These are phyloP conservation scores for Vannuccia rotundouncinata DNA, from an alignment of 2,888 invertebrate genomes.

Conservation along the genomic window DNA sequence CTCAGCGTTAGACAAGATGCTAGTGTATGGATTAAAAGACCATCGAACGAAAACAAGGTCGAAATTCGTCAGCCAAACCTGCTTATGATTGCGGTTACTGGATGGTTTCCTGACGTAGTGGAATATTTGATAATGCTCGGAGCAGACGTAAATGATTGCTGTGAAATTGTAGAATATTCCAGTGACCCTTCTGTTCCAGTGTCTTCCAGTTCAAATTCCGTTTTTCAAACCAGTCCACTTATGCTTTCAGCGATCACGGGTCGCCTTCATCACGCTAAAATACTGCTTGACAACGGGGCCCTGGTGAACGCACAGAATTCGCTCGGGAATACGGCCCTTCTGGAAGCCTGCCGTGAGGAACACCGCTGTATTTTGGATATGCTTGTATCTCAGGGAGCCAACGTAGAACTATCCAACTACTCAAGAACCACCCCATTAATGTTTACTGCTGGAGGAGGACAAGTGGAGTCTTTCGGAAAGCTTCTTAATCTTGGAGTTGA, in stretches of 20 bases:
- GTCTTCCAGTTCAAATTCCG: neutral
- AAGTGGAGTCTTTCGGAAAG: neutral
- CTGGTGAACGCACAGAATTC: neutral
- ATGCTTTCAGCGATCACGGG: neutral
- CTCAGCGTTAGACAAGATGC: neutral
- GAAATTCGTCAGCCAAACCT: neutral
- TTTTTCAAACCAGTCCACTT: constrained; percentile 4
- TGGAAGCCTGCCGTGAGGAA: neutral
- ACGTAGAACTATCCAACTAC: neutral
- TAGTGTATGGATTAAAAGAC: neutral
- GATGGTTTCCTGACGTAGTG: neutral
- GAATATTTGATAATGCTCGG: neutral
- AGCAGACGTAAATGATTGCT: neutral
- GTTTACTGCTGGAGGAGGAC: neutral
- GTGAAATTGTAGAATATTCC: neutral
- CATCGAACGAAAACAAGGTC: constrained; percentile 1
- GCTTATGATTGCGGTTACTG: neutral
- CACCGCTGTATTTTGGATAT: neutral
- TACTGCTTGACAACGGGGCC: neutral
- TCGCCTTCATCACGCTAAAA: neutral
- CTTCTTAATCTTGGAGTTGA: constrained; percentile 6
- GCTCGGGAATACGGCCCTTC: neutral
- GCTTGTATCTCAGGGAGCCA: neutral
- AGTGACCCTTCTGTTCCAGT: neutral
- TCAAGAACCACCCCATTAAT: neutral